Base-by-base conservation (phyloP, 1,140 invertebrate genomes). In the Thalassaphorura encarpata region DNA sequence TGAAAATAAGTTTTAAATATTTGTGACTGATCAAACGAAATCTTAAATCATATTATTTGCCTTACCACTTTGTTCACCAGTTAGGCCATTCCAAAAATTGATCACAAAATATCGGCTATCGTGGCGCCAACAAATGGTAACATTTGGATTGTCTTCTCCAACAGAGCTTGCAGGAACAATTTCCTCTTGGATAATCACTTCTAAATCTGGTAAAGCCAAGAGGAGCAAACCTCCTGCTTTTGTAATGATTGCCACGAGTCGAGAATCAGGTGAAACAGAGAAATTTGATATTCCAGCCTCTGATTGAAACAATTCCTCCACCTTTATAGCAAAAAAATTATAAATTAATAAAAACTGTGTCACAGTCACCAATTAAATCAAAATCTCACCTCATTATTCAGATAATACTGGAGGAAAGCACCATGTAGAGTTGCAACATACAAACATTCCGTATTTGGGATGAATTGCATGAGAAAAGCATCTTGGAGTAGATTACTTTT, bases 51-150 rank as follows among this genome's bases (percentile, higher is more conserved):
- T 18, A 15, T 19, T 29, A 48, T n/a, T n/a, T 27, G n/a, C 21
- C 3, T 48, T 56, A 58, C 57, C 40, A n/a, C 46, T 33, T 29
- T 46, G 39, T 16, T 3, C 18, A 50, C 54, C 21, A 19, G 28
- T 31, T 43, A n/a, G n/a, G n/a, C n/a, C n/a, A n/a, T n/a, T n/a
- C n/a, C n/a, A n/a, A n/a, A 41, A 54, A 53, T 62, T 65, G 2
- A 65, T 39, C 21, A 51, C 60, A 53, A 65, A 62, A 45, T 62
- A 65, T 11, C 29, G 52, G 24, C 60, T 58, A 41, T 65, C 63
- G 19, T 62, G 29, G 15, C 60, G 29, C 63, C 63, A 65, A 23
- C 8, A 28, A 23, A 60, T 31, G 0, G 28, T 42, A 2, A 54
- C 46, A 29, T 39, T 27, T 11, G 41, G 28, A 16, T 53, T 49